Evolutionary conservation across 2,888 invertebrate species (phyloP), one percentile per base, ranked within the genome.

Genomic region (Eretmocerus hayati): DNA sequence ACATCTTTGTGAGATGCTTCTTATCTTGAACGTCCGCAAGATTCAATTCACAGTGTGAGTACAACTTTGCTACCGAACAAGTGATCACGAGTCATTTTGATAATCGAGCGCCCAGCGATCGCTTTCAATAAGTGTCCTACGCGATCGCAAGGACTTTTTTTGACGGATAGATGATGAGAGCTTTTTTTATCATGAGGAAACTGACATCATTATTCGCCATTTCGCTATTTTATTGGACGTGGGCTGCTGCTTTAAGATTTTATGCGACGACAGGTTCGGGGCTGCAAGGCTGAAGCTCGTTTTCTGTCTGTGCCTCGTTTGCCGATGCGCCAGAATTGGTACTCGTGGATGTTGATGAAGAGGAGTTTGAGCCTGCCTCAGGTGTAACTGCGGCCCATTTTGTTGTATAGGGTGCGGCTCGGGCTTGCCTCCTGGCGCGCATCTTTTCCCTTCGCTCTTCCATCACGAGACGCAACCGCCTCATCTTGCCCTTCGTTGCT

Each of bases 401-500:
- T 53, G 77, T 71, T 46, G 76, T 74, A 60, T 87, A 87, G 8
- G 87, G 87, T 41, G 80, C 71, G 3, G 79, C 77, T 65, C 87
- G 79, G 36, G 85, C 88, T 62, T 89, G 85, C 44, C 92, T 81
- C 52, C 89, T 78, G 56, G 90, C 77, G 59, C 74, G 72, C 38
- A 80, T 71, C 36, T 76, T 72, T 32, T 75, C 85, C 56, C 90
- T 84, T 62, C 89, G 81, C 70, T 93, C 90, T 60, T 90, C 90
- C 89, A 94, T 88, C 49, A 92, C 89, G 58, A 89, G 78, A 58
- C 91, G 83, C 45, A 93, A 75, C 57, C 89, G 88, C 64, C 90
- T 87, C 71, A 93, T 80, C 72, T 93, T 93, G 59, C 87, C 85
- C 62, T 88, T 85, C 6, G 88, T 86, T 60, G 86, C 86, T 58